Conservation (phyloP, 2,888 invertebrate species). For the Lycocerus yunnanus region DNA sequence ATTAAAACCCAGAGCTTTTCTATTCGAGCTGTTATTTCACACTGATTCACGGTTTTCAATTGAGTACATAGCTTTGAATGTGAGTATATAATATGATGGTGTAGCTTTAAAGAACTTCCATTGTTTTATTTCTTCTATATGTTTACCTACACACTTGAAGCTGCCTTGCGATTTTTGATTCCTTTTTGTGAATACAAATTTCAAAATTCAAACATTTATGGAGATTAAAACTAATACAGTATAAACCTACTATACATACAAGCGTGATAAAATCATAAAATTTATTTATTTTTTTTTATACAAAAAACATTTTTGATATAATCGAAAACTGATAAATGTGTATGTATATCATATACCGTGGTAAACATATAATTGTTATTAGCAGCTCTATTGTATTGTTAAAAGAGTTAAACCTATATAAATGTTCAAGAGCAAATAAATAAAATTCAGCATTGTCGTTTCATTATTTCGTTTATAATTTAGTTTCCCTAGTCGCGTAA, state of each 20-base stretch:
- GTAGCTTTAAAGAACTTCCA: not conserved
- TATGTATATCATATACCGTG: conserved; percentile 18
- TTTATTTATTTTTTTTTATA: not conserved
- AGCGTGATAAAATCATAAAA: not conserved
- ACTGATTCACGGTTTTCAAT: not conserved
- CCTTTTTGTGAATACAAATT: no score
- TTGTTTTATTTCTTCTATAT: not conserved
- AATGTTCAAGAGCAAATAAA: conserved; percentile 32
- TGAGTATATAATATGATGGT: not conserved
- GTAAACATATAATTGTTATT: conserved; percentile 27
- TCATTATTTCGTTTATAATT: conserved; percentile 43
- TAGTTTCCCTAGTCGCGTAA: conserved; percentile 38
- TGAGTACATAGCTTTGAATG: not conserved
- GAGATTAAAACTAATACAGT: no score
- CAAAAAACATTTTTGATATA: not conserved
- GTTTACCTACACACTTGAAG: no score
- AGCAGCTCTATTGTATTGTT: conserved; percentile 20
- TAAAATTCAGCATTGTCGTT: conserved; percentile 38
- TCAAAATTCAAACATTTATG: no score
- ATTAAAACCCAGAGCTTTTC: not conserved
- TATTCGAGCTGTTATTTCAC: not conserved
- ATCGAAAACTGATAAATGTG: not conserved
- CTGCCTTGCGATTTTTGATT: no score
- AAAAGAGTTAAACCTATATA: conserved; percentile 25
- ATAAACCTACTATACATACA: not conserved